Base-by-base conservation (phyloP, 2,113 vertebrate genomes). In the Pogonocichla stellata region DNA sequence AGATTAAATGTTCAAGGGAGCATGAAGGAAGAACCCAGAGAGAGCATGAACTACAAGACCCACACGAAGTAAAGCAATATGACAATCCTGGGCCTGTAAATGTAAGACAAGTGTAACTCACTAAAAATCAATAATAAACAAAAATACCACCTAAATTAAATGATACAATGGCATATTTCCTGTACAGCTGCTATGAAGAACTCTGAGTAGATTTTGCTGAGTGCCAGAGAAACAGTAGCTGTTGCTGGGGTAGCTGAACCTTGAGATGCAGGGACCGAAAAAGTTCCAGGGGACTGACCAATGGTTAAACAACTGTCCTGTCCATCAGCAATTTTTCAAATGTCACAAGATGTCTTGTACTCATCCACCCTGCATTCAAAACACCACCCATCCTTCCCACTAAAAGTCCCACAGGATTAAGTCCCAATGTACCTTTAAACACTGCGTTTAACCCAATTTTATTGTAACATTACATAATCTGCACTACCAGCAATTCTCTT, bases 381-480 rank as follows among this genome's bases (percentile, higher is more conserved):
- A 36, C 1, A 2, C 18, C 9, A 23, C 9, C 8, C 34, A 25
- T 50, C 17, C 38, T 85, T 47, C 47, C 13, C 29, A 13, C 6
- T 13, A 43, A 50, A 56, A 57, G 45, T 34, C 73, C 28, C 71
- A 54, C 4, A 51, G 53, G 58, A 62, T 28, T 54, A 67, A 82
- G 54, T 48, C 62, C 70, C 34, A 70, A 80, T 5, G 51, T 20
- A 80, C 28, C 60, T 80, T 85, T 45, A 79, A 92, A 50, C 6
- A 15, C 14, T 24, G 25, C 15, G 10, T 83, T 90, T 90, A 94
- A 91, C 90, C 92, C 79, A 73, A 36, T 95, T 96, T 89, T 54
- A 28, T 3, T 33, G 26, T 23, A 62, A 9, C 19, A 4, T 87
- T 92, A 79, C 47, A 77, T 92, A 94, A 94, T 25, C 67, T 56